Percentiles rank a stretch among this genome's conserved stretches.
These are phyloP conservation scores for Scotopteryx bipunctaria DNA, from an alignment of 2,888 invertebrate genomes.

Conservation along the genomic window DNA sequence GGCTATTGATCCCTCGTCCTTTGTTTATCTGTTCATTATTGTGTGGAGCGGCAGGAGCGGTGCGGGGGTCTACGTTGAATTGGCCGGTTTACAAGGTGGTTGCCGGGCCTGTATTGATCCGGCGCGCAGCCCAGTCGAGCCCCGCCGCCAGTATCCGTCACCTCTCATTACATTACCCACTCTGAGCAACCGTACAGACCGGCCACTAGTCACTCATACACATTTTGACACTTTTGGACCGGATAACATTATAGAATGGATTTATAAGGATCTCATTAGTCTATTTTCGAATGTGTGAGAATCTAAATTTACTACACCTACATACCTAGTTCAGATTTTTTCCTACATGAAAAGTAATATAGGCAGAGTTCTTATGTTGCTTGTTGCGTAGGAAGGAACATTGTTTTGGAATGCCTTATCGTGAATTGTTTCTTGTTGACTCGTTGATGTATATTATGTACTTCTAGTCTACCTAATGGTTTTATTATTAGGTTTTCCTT, in stretches of 20 bases:
- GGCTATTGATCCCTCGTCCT: slow-evolving; percentile 12
- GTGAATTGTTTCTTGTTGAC: slow-evolving; percentile 25
- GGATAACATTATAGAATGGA: not conserved
- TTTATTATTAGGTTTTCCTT: too few relatives aligned
- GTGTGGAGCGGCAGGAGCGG: slow-evolving; percentile 42
- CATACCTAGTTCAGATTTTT: too few relatives aligned
- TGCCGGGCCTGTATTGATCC: slow-evolving; percentile 59
- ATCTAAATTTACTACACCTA: too few relatives aligned
- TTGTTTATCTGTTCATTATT: slow-evolving; percentile 30
- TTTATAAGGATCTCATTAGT: not conserved
- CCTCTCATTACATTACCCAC: slow-evolving; percentile 54
- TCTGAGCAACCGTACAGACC: slow-evolving; percentile 40
- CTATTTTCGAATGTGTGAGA: too few relatives aligned
- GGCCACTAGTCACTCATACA: slow-evolving; percentile 27
- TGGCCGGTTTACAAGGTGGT: slow-evolving; percentile 58
- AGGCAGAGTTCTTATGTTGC: slow-evolving; percentile 8
- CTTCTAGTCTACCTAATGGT: too few relatives aligned
- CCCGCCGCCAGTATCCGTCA: slow-evolving; percentile 53
- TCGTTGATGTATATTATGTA: not conserved
- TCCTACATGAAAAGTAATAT: too few relatives aligned
- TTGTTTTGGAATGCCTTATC: slow-evolving; percentile 25
- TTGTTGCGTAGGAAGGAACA: not conserved
- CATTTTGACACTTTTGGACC: slow-evolving; percentile 11
- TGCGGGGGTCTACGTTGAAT: slow-evolving; percentile 52
- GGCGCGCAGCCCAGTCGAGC: slow-evolving; percentile 49